Percentiles rank a stretch among this genome's conserved stretches.
phyloP scores from a whole-genome alignment of 2,797 vertebrate species.

The Xenopus petersii region DNA sequence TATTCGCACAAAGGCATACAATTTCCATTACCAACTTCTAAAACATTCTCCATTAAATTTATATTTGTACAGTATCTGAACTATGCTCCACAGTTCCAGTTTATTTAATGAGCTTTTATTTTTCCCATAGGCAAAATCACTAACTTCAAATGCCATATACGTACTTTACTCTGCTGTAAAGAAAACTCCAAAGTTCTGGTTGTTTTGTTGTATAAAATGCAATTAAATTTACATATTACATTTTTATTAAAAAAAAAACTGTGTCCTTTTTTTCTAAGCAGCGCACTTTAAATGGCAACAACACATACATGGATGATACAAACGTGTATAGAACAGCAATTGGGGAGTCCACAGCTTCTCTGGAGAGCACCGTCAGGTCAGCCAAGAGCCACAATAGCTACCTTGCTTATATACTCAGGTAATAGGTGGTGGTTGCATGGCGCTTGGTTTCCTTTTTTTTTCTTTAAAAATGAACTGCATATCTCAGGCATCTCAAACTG shows the following conservation, averaged over 20 bases:
- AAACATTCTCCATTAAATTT: no score
- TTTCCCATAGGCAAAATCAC: no score
- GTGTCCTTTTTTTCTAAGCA: slow-evolving; percentile 51
- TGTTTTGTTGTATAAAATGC: no score
- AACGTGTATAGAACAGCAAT: slow-evolving; percentile 83
- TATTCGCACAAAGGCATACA: no score
- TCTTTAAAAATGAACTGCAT: slow-evolving; percentile 35
- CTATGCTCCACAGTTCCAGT: not conserved
- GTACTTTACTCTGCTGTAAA: no score
- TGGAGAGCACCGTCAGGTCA: slow-evolving; percentile 96
- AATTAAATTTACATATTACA: no score
- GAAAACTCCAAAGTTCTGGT: no score
- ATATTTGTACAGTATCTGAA: no score
- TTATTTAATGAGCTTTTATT: not conserved
- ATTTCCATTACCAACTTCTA: no score
- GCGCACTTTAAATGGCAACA: slow-evolving; percentile 96
- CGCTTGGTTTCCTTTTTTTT: slow-evolving; percentile 54
- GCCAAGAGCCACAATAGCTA: slow-evolving; percentile 90
- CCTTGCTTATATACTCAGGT: slow-evolving; percentile 87
- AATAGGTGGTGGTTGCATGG: slow-evolving; percentile 74
- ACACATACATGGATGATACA: slow-evolving; percentile 83
- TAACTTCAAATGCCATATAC: no score
- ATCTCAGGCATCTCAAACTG: no score
- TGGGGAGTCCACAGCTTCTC: slow-evolving; percentile 91
- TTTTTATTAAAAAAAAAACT: no score